These are phyloP conservation scores for Dinothrombium tinctorium DNA, from an alignment of 1,140 invertebrate genomes.

Conservation along the genomic window DNA sequence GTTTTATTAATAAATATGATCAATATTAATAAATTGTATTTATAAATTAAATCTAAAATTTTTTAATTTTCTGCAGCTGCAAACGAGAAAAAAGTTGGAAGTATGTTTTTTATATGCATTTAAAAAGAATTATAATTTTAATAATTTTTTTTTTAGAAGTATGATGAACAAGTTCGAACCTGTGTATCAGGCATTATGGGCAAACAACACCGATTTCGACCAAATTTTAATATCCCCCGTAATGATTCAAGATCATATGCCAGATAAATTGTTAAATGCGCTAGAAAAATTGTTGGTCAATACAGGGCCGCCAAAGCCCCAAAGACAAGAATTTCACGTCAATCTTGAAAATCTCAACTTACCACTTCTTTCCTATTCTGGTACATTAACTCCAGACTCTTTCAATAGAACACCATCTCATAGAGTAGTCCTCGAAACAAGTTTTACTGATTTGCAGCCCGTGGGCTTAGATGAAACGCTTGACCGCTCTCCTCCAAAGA, in stretches of 20 bases:
- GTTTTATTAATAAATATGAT: neutral
- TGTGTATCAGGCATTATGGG: conserved; percentile 72
- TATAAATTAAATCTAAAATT: too few species aligned
- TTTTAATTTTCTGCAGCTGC: too few species aligned
- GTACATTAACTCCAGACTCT: conserved; percentile 17
- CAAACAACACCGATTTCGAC: conserved; percentile 59
- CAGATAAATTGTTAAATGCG: conserved; percentile 60
- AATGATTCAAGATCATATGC: conserved; percentile 83
- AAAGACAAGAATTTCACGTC: conserved; percentile 17
- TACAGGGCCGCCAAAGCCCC: conserved; percentile 23
- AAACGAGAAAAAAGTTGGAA: too few species aligned
- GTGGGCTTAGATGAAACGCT: conserved; percentile 9
- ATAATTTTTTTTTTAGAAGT: too few species aligned
- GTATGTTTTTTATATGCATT: neutral
- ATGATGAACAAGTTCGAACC: conserved; percentile 33
- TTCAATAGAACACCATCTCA: conserved; percentile 27
- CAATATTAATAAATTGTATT: too few species aligned
- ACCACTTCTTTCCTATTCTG: conserved; percentile 5
- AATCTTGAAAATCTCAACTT: conserved; percentile 7
- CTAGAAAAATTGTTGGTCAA: conserved; percentile 35
- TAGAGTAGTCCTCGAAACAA: conserved; percentile 41
- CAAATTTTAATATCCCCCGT: conserved; percentile 73
- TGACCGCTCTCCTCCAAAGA: neutral
- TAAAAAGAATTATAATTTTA: neutral
- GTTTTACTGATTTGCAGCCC: conserved; percentile 35